Evolutionary conservation across 2,888 invertebrate genomes (phyloP), one percentile per base, ranked within the genome.

Genomic region (Leptinotarsa rubiginosa): DNA sequence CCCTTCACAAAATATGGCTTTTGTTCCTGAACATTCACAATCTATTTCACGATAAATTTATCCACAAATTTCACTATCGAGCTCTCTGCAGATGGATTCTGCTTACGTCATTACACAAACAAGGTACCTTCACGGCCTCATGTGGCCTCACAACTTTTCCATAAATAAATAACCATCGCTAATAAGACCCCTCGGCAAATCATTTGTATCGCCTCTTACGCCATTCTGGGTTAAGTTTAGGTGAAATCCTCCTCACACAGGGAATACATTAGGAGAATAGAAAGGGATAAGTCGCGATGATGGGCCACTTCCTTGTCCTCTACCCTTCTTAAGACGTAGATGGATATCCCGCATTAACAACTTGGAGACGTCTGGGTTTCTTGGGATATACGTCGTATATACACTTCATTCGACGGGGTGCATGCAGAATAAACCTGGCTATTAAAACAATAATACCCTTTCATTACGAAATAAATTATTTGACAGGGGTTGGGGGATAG

Each of bases 241-340:
- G 73, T 84, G 80, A 85, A 86, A 84, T 84, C 83, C 85, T 81
- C 74, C 82, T 82, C 81, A 83, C 84, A 85, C 83, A 85, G 84
- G 68, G 85, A 86, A 87, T 87, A 84, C 85, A 86, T 86, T 87
- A 87, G 81, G 82, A 83, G 84, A 85, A 86, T 84, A 83, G 85
- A 84, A 81, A 82, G 85, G 84, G 85, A 85, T 86, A 85, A 84
- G 82, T 83, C 78, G 83, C 81, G 85, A 85, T 86, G 86, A 86
- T 86, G 86, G 86, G 83, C 83, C 80, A 82, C 82, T 85, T 83
- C 79, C 82, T 81, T 81, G 82, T 79, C 80, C 79, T 80, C 78
- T 79, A 81, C 79, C 82, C 81, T 84, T 82, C 84, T 83, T 85
- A 85, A 85, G 86, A 85, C 85, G 83, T 81, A 82, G 84, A 86